Base-by-base conservation (phyloP, 2,888 invertebrate genomes). In the Caenorhabditis sinica region DNA sequence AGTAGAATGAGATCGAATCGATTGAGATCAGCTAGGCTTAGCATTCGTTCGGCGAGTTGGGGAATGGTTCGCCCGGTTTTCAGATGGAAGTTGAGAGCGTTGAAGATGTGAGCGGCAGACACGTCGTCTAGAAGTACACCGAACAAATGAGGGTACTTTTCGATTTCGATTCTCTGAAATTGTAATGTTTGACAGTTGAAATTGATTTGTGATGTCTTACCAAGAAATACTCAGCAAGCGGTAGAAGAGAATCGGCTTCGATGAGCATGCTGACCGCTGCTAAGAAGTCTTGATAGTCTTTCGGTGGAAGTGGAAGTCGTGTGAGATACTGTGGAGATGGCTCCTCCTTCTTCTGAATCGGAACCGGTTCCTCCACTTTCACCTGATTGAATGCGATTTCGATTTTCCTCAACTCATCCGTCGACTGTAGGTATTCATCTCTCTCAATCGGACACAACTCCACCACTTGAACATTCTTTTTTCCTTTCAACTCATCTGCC, bases 1-100 rank as follows among this genome's bases (percentile, higher is more conserved):
- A 82, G 33, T 6, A 81, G 66, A 15, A 88, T 30, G 28, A 89
- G 69, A 28, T 88, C 88, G 76, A 89, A 89, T 0, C 89, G 83
- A 17, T 45, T 53, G 13, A 88, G 68, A 17, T 72, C 68, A 1
- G 77, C 43, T 9, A 89, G 43, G 9, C 13, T 15, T 17, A 85
- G 11, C 17, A 89, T 73, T 40, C 80, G 49, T 30, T 73, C 65
- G 5, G 69, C 75, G 36, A 87, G 58, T 23, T 63, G 8, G 4
- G 56, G 8, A 53, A 45, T 63, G 25, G 45, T 11, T 53, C 40
- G 36, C 20, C 71, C 72, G 3, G 61, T 49, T 56, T 69, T n/a
- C 17, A 82, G 56, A n/a, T 56, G 65, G 13, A 53, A n/a, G 1
- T 60, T 23, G 5, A 88, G 74, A 0, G 83, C 74, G 0, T 71